phyloP scores from a whole-genome alignment of 1,140 invertebrate genomes.

The Schlechtendalia chinensis region DNA sequence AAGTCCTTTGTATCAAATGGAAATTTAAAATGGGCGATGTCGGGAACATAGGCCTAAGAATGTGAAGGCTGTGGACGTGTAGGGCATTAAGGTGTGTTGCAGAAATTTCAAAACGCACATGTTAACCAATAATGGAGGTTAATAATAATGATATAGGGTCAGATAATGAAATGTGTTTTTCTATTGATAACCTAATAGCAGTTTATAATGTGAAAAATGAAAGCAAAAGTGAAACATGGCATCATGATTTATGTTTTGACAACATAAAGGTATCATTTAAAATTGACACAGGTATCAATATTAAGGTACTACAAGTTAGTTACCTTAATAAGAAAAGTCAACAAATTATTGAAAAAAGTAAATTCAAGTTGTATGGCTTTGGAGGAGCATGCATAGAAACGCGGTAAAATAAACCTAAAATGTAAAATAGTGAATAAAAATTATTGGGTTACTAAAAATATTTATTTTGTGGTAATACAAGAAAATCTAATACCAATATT shows the following conservation, averaged over 20 bases:
- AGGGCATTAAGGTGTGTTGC: no score
- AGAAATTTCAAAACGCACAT: neutral
- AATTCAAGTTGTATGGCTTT: neutral
- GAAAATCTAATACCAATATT: neutral
- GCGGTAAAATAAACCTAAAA: neutral
- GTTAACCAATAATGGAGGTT: neutral
- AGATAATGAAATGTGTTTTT: neutral
- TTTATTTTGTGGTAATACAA: neutral
- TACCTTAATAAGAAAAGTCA: neutral
- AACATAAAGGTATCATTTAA: neutral
- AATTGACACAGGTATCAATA: neutral
- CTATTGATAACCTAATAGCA: constrained; percentile 2
- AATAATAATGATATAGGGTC: no score
- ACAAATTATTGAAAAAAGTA: neutral
- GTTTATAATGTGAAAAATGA: neutral
- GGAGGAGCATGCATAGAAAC: neutral
- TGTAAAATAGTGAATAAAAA: neutral
- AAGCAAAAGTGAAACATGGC: neutral
- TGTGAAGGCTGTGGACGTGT: no score
- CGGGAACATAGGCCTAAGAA: no score
- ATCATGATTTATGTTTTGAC: neutral
- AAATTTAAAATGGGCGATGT: no score
- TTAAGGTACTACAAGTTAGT: neutral
- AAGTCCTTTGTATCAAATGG: no score
- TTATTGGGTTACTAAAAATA: neutral